Evolutionary conservation across 1,140 invertebrate genomes (phyloP).

Genomic region (Aradophagus sp.): DNA sequence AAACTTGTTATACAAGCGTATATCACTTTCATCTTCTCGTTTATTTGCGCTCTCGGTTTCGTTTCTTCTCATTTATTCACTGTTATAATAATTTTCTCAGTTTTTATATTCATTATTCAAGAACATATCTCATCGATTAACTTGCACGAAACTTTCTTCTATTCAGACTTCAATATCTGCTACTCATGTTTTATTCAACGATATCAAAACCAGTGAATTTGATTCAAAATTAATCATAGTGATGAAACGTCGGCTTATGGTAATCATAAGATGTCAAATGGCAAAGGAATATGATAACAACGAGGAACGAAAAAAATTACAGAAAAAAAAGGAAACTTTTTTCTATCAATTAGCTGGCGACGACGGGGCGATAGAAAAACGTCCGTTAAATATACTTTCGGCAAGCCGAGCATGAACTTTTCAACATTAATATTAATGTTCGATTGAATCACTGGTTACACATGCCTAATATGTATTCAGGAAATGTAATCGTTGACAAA

Average conservation of each 20-base stretch:
- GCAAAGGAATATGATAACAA: too few species aligned
- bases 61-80: neutral
- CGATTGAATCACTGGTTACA: slow-evolving; percentile 36
- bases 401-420: slow-evolving; percentile 26
- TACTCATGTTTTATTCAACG: slow-evolving; percentile 39
- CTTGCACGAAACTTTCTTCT: slow-evolving; percentile 42
- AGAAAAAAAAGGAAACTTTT: too few species aligned
- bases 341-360: too few species aligned
- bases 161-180: slow-evolving; percentile 10
- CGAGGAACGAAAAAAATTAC: too few species aligned
- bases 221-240: slow-evolving; percentile 23
- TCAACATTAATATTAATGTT: slow-evolving; percentile 35
- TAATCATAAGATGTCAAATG: slow-evolving; percentile 10
- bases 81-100: too few species aligned
- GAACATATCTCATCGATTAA: slow-evolving; percentile 43
- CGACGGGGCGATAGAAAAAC: neutral
- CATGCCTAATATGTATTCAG: slow-evolving; percentile 12
- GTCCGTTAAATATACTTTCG: slow-evolving; percentile 17
- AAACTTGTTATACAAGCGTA: slow-evolving; percentile 30
- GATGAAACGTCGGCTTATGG: slow-evolving; percentile 12
- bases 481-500: slow-evolving; percentile 3
- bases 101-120: slow-evolving; percentile 41
- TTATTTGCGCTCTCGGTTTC: slow-evolving; percentile 1
- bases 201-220: slow-evolving; percentile 15
- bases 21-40: slow-evolving; percentile 47